Conservation (phyloP, 2,113 vertebrate genomes). For the Holacanthus passer region DNA sequence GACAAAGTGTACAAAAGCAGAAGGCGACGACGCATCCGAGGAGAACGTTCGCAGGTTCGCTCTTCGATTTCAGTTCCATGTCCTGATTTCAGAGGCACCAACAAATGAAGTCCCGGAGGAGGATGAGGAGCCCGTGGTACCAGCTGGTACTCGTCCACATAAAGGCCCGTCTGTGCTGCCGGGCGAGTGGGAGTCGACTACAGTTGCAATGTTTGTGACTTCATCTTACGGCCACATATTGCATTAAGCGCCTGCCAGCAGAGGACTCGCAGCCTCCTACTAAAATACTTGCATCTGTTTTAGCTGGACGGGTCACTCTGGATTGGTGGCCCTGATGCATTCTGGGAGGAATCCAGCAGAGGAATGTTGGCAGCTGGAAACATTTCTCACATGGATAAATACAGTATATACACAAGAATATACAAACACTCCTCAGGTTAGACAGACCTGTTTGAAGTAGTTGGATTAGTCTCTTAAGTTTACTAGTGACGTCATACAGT, state of each 20-base stretch:
- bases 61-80: slow-evolving; percentile 79
- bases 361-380: slow-evolving; percentile 48
- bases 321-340: slow-evolving; percentile 52
- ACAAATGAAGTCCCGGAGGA: slow-evolving; percentile 73
- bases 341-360: slow-evolving; percentile 57
- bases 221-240: slow-evolving; percentile 81
- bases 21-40: slow-evolving; percentile 59
- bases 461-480: not conserved
- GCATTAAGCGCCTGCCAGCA: slow-evolving; percentile 77
- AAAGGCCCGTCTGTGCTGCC: slow-evolving; percentile 83
- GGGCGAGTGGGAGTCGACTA: slow-evolving; percentile 83
- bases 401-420: too few relatives aligned
- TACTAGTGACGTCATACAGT: too few relatives aligned
- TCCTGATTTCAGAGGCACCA: slow-evolving; percentile 67
- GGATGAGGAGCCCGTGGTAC: slow-evolving; percentile 81
- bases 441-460: not conserved
- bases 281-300: slow-evolving; percentile 85
- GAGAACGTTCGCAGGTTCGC: slow-evolving; percentile 64
- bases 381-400: slow-evolving; percentile 26
- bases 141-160: slow-evolving; percentile 85
- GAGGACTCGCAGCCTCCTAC: slow-evolving; percentile 80
- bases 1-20: slow-evolving; percentile 59
- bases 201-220: slow-evolving; percentile 85
- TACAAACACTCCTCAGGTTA: not conserved
- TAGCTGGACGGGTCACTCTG: slow-evolving; percentile 61